These are phyloP conservation scores for Probaryconus sp. DNA, from an alignment of 1,140 invertebrate species.

Conservation along the genomic window DNA sequence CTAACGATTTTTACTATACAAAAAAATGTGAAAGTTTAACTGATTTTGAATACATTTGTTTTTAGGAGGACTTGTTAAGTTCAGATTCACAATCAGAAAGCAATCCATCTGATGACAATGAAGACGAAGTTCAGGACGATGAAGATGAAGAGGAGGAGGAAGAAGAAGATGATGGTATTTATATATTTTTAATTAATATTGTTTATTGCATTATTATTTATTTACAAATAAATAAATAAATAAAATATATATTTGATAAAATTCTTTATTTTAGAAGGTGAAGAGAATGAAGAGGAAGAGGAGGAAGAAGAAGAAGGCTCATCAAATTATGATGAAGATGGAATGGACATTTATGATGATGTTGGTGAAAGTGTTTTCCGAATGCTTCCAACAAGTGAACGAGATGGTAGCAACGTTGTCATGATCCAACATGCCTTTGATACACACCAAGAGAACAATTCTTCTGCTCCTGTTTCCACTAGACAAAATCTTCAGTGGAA, in stretches of 20 bases:
- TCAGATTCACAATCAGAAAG: slow-evolving; percentile 79
- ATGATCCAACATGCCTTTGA: slow-evolving; percentile 81
- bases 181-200: slow-evolving; percentile 4
- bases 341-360: slow-evolving; percentile 78
- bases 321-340: slow-evolving; percentile 79
- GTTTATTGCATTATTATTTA: slow-evolving; percentile 3
- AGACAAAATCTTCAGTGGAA: slow-evolving; percentile 79
- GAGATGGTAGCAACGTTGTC: slow-evolving; percentile 81
- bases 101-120: slow-evolving; percentile 78
- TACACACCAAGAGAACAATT: slow-evolving; percentile 68
- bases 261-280: slow-evolving; percentile 59
- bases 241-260: slow-evolving; percentile 9
- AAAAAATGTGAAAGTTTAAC: slow-evolving; percentile 24
- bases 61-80: slow-evolving; percentile 80
- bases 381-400: slow-evolving; percentile 78
- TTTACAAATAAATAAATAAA: slow-evolving; percentile 1
- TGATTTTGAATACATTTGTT: slow-evolving; percentile 46
- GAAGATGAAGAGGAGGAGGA: slow-evolving; percentile 82
- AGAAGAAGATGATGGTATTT: slow-evolving; percentile 78
- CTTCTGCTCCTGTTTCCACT: slow-evolving; percentile 74
- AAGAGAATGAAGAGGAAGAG: slow-evolving; percentile 81
- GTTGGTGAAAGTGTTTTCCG: slow-evolving; percentile 77
- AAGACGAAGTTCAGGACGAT: slow-evolving; percentile 80
- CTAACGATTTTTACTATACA: slow-evolving; percentile 7
- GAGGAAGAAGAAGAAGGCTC: slow-evolving; percentile 84